phyloP scores from a whole-genome alignment of 2,888 invertebrate genomes.

The Rotaria macrura region DNA sequence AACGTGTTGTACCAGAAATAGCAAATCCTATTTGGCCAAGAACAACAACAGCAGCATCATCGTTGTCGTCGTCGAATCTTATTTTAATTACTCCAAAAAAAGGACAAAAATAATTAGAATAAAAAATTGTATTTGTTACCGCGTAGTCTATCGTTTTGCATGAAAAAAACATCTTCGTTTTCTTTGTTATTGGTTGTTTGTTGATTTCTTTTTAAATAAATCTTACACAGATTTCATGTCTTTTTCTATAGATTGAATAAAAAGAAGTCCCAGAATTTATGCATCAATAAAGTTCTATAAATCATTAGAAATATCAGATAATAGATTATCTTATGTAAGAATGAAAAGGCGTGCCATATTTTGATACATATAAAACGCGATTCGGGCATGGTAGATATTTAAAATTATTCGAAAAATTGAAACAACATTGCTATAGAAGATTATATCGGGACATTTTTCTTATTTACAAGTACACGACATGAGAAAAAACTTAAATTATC shows the following conservation, averaged over 20 bases:
- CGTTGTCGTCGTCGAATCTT: background rate
- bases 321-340: background rate
- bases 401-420: too few species aligned
- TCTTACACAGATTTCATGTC: background rate
- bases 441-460: too few species aligned
- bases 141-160: background rate
- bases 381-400: too few species aligned
- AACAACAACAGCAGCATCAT: background rate
- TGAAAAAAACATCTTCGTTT: background rate
- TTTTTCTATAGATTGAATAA: background rate
- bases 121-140: background rate
- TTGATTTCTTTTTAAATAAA: background rate
- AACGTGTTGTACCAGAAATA: background rate
- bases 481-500: too few species aligned
- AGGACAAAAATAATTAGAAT: background rate
- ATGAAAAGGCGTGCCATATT: too few species aligned
- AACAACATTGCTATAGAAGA: too few species aligned
- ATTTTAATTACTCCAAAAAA: background rate
- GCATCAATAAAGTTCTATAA: too few species aligned
- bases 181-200: background rate
- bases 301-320: background rate
- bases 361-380: too few species aligned
- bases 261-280: too few species aligned
- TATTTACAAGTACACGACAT: too few species aligned
- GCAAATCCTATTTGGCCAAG: constrained; percentile 18